Base-by-base conservation (phyloP, 2,113 vertebrate species). In the Leptosomus discolor region DNA sequence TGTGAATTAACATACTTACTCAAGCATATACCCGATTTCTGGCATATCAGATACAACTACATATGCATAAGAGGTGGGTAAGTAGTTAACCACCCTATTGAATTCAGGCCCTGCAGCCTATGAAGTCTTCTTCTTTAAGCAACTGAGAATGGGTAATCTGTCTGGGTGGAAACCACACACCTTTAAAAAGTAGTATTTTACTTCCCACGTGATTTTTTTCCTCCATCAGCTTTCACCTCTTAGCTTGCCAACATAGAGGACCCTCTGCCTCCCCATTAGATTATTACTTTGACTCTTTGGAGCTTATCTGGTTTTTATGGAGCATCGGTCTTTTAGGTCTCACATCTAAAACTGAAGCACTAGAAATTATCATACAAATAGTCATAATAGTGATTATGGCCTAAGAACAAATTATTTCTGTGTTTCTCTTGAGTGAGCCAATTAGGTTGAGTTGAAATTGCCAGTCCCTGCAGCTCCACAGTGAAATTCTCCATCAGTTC, bases 1-100 rank as follows among this genome's bases (percentile, higher is more conserved):
- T 87, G 80, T 78, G 80, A 91, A 95, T 84, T 94, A 92, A 92
- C 73, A 89, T 68, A 89, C 34, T 84, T 92, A 94, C 6, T 87
- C 77, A 76, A 87, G 80, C 73, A 85, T 46, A 69, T 27, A 71
- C 45, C 36, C 54, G 26, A 64, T 89, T 91, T 87, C 89, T 94
- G 65, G 51, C 67, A 93, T 24, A 81, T 50, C 57, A 60, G 32
- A 67, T 22, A 60, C 24, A 91, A 64, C 34, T 56, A 75, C 57
- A 51, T 65, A 69, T 15, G 39, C 29, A 41, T 34, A 70, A 68
- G 50, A 50, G 15, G 54, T 69, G 29, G 39, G 19, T 57, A 83
- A n/a, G 18, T 23, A 61, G 41, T 74, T 81, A 63, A 86, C 17
- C 29, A 51, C 39, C 63, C 71, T 46, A 15, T 36, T 67, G 23